Conservation (phyloP, 2,113 vertebrate genomes). For the Peromyscus leucopus region DNA sequence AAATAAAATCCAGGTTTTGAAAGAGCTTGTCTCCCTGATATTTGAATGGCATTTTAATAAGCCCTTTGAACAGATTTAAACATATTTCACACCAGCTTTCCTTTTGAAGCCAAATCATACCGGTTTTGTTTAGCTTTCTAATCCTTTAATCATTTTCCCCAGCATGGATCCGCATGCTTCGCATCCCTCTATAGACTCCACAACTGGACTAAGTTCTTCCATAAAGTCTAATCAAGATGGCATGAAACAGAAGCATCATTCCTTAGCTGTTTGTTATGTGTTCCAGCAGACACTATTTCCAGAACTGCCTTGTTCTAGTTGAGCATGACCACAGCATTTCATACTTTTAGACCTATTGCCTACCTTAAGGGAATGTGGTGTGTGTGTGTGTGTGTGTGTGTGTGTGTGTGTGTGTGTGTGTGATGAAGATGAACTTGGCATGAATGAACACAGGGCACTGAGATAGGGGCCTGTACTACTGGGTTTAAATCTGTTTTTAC, state of each 20-base stretch:
- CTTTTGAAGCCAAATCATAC: constrained; percentile 51
- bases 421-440: background rate
- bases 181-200: background rate
- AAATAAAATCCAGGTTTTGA: constrained; percentile 8
- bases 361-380: background rate
- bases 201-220: constrained; percentile 20
- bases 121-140: constrained; percentile 63
- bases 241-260: background rate
- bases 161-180: constrained; percentile 40
- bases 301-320: background rate
- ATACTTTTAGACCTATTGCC: background rate
- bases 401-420: too few relatives aligned
- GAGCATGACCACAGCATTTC: background rate
- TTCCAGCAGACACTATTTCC: background rate
- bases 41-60: constrained; percentile 70
- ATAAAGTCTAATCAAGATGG: background rate
- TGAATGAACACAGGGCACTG: fast-evolving
- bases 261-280: background rate
- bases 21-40: background rate
- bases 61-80: constrained; percentile 69
- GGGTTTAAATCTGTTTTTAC: background rate
- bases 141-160: constrained; percentile 69
- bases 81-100: constrained; percentile 41
- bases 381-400: too few relatives aligned
- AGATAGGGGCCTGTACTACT: background rate